Percentiles rank a stretch among this genome's conserved stretches.
These are phyloP conservation scores for Montipora cactus DNA, from an alignment of 64 coral and sea anemone species.

Conservation along the genomic window DNA sequence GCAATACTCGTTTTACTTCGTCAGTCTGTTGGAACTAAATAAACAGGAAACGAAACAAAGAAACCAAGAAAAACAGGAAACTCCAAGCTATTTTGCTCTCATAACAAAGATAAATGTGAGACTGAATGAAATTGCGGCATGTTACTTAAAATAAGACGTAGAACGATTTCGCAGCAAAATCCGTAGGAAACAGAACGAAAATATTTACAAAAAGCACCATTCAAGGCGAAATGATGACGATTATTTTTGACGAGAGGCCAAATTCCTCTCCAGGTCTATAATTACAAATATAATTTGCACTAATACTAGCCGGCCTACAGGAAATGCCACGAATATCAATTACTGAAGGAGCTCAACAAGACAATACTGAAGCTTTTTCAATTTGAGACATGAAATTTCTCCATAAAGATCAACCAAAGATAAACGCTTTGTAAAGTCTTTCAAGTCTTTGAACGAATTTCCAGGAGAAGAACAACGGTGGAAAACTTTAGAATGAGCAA, in stretches of 20 bases:
- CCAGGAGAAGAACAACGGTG: background rate
- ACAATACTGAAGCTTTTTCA: conserved; percentile 24
- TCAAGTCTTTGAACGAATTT: background rate
- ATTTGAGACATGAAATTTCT: conserved; percentile 13
- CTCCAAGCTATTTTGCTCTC: conserved; percentile 20
- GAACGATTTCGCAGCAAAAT: background rate
- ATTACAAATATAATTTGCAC: conserved; percentile 53
- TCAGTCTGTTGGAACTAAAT: background rate
- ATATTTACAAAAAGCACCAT: background rate
- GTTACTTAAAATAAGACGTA: background rate
- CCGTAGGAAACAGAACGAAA: background rate
- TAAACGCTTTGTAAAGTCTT: conserved; percentile 2
- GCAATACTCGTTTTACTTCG: background rate
- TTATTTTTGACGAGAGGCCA: conserved; percentile 28
- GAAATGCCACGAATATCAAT: conserved; percentile 50
- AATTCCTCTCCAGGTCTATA: conserved; percentile 34
- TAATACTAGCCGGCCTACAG: conserved; percentile 41
- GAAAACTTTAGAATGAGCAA: background rate
- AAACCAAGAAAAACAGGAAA: conserved; percentile 39
- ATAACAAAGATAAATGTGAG: conserved; percentile 6
- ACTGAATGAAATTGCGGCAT: background rate
- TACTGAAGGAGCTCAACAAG: conserved; percentile 3
- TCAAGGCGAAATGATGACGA: background rate
- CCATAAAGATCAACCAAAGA: conserved; percentile 19
- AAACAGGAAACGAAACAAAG: conserved; percentile 42